Evolutionary conservation across 2,888 invertebrate species (phyloP).

Genomic region (Mellilla xanthometata): DNA sequence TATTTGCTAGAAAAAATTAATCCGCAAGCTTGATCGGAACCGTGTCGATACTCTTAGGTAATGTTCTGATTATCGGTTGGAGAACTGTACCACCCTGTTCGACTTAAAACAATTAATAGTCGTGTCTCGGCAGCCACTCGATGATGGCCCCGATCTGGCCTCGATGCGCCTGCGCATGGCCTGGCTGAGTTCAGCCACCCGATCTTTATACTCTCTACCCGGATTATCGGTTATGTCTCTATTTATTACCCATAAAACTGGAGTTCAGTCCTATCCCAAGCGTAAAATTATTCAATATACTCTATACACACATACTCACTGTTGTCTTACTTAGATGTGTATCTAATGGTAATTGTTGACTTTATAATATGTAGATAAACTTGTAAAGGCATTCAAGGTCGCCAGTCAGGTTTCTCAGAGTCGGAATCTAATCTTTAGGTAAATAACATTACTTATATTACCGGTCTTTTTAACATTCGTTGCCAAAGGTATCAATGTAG

Average conservation of each 20-base stretch:
- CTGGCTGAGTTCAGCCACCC: constrained; percentile 50
- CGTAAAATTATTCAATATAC: constrained; percentile 16
- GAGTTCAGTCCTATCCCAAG: constrained; percentile 30
- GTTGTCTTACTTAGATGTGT: constrained; percentile 8
- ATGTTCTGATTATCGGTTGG: constrained; percentile 50
- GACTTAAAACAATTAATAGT: constrained; percentile 59
- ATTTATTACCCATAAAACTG: constrained; percentile 42
- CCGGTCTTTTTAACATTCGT: constrained; percentile 26
- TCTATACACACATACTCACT: no score
- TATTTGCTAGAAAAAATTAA: constrained; percentile 8
- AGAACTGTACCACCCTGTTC: constrained; percentile 50
- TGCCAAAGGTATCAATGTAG: constrained; percentile 37
- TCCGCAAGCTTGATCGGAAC: constrained; percentile 8
- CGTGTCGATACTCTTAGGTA: constrained; percentile 6
- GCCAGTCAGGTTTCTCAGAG: constrained; percentile 29
- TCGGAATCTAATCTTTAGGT: constrained; percentile 22
- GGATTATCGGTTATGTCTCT: constrained; percentile 40
- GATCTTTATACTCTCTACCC: constrained; percentile 29
- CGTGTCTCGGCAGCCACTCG: constrained; percentile 60
- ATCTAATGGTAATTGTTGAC: constrained; percentile 24
- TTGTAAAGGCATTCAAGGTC: constrained; percentile 34
- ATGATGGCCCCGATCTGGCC: constrained; percentile 58
- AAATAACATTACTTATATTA: constrained; percentile 25
- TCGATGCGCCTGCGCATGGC: constrained; percentile 48
- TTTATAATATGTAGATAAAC: constrained; percentile 5